These are phyloP conservation scores for Charanyca ferruginea DNA, from an alignment of 2,888 invertebrate genomes.

Conservation along the genomic window DNA sequence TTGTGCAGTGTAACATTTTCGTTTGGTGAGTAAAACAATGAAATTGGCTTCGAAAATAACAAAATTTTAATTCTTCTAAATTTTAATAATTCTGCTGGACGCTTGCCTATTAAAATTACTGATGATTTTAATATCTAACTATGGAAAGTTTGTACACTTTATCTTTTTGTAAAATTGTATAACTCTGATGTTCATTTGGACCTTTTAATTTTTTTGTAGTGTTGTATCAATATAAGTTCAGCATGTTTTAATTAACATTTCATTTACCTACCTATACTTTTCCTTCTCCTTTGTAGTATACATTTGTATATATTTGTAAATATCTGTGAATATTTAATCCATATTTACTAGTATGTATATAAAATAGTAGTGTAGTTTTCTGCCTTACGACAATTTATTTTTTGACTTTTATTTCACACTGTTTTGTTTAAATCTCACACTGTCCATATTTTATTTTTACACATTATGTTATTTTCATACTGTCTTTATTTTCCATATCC, in stretches of 20 bases:
- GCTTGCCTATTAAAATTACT: conserved; percentile 66
- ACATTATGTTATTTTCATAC: not conserved
- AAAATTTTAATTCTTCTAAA: conserved; percentile 55
- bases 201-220: conserved; percentile 15
- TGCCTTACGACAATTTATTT: not conserved
- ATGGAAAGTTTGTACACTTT: conserved; percentile 27
- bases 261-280: conserved; percentile 20
- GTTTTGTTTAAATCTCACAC: not conserved
- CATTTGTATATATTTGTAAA: conserved; percentile 45
- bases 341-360: conserved; percentile 15
- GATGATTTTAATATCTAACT: conserved; percentile 59
- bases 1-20: conserved; percentile 61
- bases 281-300: conserved; percentile 14
- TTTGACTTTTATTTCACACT: not conserved
- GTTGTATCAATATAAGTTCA: conserved; percentile 13
- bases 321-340: conserved; percentile 38
- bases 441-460: conserved; percentile 10
- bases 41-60: conserved; percentile 56
- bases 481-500: conserved; percentile 1
- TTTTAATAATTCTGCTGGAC: conserved; percentile 54
- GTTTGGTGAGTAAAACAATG: conserved; percentile 65
- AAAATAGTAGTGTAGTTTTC: not conserved
- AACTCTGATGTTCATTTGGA: conserved; percentile 1
- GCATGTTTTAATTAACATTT: conserved; percentile 49
- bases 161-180: conserved; percentile 22